Percentiles rank a stretch among this genome's conserved stretches.
Conservation (phyloP, 2,797 vertebrate species). For the Acipenser ruthenus region DNA sequence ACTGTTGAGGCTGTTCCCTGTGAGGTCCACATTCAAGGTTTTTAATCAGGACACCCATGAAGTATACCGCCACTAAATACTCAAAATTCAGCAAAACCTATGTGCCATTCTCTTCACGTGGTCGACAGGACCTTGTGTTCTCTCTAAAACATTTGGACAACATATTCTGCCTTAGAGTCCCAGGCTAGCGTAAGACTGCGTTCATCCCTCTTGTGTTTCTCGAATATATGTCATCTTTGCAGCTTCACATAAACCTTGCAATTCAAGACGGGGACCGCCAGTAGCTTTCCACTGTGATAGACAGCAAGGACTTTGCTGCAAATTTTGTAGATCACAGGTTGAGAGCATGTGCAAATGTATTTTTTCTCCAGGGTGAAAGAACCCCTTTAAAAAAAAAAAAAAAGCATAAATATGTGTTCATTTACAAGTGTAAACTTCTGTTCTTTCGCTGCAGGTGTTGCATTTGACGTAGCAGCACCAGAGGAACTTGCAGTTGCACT, state of each 20-base stretch:
- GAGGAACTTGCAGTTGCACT: slow-evolving; percentile 97
- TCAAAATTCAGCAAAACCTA: slow-evolving; percentile 19
- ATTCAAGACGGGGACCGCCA: slow-evolving; percentile 17
- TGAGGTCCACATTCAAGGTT: slow-evolving; percentile 16
- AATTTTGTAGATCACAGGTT: background rate
- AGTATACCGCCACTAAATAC: slow-evolving; percentile 8
- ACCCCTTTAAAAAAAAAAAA: slow-evolving; percentile 6
- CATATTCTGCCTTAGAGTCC: background rate
- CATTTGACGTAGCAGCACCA: slow-evolving; percentile 98
- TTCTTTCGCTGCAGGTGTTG: slow-evolving; percentile 95
- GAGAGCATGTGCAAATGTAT: slow-evolving; percentile 43
- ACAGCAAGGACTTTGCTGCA: slow-evolving; percentile 21
- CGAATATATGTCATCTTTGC: slow-evolving; percentile 11
- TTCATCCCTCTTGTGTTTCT: slow-evolving; percentile 18
- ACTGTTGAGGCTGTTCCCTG: slow-evolving; percentile 22
- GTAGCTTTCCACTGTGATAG: slow-evolving; percentile 18
- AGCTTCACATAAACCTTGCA: slow-evolving; percentile 17
- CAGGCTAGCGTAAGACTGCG: slow-evolving; percentile 26
- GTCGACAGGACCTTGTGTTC: background rate
- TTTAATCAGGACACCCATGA: background rate
- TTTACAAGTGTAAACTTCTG: slow-evolving; percentile 94
- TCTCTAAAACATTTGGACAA: background rate
- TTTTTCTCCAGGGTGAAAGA: slow-evolving; percentile 13
- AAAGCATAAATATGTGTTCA: slow-evolving; percentile 55
- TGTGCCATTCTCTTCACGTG: slow-evolving; percentile 16